A percentile compares a stretch with the other conserved stretches of the same genome.
Conservation (phyloP, 2,888 invertebrate species). For the Cephus nigrinus region DNA sequence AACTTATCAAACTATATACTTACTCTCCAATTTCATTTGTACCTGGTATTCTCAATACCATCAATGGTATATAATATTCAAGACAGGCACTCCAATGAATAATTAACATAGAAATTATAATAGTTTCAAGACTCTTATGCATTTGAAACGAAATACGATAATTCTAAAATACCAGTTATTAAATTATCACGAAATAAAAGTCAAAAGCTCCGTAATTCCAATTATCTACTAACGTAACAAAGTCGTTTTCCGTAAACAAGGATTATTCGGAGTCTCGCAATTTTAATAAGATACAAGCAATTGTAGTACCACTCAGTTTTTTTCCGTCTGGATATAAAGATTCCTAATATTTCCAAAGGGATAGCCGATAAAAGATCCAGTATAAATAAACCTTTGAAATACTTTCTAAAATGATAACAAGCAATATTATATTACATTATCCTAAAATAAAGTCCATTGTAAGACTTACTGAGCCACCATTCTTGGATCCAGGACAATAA, state of each 20-base stretch:
- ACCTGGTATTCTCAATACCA: slow-evolving; percentile 17
- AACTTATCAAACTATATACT: background rate
- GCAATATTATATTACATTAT: background rate
- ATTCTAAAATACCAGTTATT: slow-evolving; percentile 36
- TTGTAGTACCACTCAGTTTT: slow-evolving; percentile 39
- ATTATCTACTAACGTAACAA: slow-evolving; percentile 47
- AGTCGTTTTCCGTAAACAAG: slow-evolving; percentile 49
- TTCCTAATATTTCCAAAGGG: slow-evolving; percentile 47
- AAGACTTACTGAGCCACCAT: slow-evolving; percentile 43
- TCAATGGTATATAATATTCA: slow-evolving; percentile 52
- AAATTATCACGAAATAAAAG: slow-evolving; percentile 2
- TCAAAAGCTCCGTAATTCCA: background rate
- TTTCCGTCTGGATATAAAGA: slow-evolving; percentile 18
- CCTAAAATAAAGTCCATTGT: background rate
- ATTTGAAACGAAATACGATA: slow-evolving; percentile 44
- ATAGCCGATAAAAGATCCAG: slow-evolving; percentile 44
- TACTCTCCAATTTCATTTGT: background rate
- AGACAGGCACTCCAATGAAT: slow-evolving; percentile 60
- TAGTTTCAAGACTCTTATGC: slow-evolving; percentile 46
- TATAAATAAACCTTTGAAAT: slow-evolving; percentile 8
- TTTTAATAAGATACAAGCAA: slow-evolving; percentile 49
- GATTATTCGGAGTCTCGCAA: slow-evolving; percentile 55
- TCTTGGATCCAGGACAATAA: slow-evolving; percentile 50
- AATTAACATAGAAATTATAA: slow-evolving; percentile 34
- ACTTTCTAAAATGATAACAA: slow-evolving; percentile 6